Evolutionary conservation across 2,888 invertebrate genomes (phyloP), one percentile per base, ranked within the genome.

Genomic region (Machimus rusticus): DNA sequence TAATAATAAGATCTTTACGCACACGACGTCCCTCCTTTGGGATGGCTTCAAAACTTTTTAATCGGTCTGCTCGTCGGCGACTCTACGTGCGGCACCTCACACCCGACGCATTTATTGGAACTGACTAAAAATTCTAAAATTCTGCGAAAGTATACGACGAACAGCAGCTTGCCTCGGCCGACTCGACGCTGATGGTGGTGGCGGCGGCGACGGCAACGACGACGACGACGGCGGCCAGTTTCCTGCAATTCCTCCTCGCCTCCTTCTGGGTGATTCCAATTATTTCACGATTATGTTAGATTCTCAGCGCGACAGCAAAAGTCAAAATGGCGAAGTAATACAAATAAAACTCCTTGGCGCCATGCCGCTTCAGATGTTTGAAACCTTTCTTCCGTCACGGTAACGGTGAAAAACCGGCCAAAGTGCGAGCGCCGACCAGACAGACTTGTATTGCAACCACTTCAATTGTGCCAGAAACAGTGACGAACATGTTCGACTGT

Each of bases 281-380:
- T 79, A 79, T 79, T 79, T 79, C 28, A 46, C 79, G 51, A 37
- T 84, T 81, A 81, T 74, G 74, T 81, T 66, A 81, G 74, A 74
- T 74, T 74, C 74, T 87, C 66, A 84, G 82, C 23, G 78, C 78
- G 37, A 79, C 79, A 51, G 79, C 51, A 79, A 39, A 84, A 57
- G 82, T 39, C 82, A 37, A 57, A 66, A 84, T 84, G 82, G 82
- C 66, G 57, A 66, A 37, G 87, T 87, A 89, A 89, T 86, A 88
- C 88, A 89, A 88, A 88, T 78, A 88, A 85, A 88, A 88, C 87
- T 88, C 87, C 89, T 89, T 89, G 90, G 90, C 90, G 90, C 90
- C 90, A 89, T 89, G 89, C 87, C 88, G 88, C 77, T 87, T 87
- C 89, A 88, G 89, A 87, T 89, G 43, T 85, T 81, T 46, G n/a